Percentiles rank a stretch among this genome's conserved stretches.
Conservation (phyloP, 2,797 vertebrate genomes). For the Poeciliopsis turneri region DNA sequence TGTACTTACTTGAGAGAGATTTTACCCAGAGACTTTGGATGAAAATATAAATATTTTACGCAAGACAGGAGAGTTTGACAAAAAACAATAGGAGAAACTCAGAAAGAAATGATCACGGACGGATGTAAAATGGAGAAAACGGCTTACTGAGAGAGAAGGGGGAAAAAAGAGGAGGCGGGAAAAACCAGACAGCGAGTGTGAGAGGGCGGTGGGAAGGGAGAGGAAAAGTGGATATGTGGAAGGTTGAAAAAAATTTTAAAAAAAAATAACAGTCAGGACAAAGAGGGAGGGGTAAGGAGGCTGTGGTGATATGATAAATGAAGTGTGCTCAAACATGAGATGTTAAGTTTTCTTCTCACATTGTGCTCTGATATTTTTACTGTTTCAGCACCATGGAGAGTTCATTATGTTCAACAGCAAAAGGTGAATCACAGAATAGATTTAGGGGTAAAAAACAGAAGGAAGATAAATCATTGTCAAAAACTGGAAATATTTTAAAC, state of each 20-base stretch:
- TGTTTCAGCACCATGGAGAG: constrained; percentile 76
- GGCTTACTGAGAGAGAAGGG: constrained; percentile 37
- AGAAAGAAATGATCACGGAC: constrained; percentile 51
- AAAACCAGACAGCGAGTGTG: constrained; percentile 47
- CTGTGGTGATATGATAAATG: constrained; percentile 25
- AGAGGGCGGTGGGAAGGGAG: constrained; percentile 39
- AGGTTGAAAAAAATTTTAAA: constrained; percentile 2
- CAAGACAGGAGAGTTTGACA: constrained; percentile 36
- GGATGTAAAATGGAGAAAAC: constrained; percentile 50
- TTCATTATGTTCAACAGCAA: constrained; percentile 20
- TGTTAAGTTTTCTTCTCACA: constrained; percentile 10
- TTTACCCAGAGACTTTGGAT: constrained; percentile 32
- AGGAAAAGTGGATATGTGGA: constrained; percentile 34
- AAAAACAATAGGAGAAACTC: constrained; percentile 42
- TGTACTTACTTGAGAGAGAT: constrained; percentile 65
- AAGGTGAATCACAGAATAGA: background rate
- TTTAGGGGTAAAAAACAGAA: background rate
- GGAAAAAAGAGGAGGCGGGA: constrained; percentile 32
- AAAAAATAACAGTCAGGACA: constrained; percentile 12
- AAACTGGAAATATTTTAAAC: background rate
- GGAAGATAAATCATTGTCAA: background rate
- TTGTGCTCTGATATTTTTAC: background rate
- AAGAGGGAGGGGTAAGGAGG: constrained; percentile 16
- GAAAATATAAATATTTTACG: constrained; percentile 42
- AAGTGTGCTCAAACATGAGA: constrained; percentile 26